These are phyloP conservation scores for Parelbella ahira DNA, from an alignment of 2,888 invertebrate species.

Conservation along the genomic window DNA sequence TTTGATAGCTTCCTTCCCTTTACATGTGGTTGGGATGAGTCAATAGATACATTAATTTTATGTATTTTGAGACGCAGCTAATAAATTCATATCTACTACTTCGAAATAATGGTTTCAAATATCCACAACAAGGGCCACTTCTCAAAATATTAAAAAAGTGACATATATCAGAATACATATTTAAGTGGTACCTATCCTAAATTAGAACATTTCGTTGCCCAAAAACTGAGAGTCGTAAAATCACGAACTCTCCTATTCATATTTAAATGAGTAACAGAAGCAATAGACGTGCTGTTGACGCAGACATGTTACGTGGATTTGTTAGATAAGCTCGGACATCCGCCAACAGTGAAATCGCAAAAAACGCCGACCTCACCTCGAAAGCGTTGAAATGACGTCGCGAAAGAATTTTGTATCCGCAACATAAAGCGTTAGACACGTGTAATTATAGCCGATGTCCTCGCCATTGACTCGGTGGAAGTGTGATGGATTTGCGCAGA, in stretches of 20 bases:
- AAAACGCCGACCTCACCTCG: constrained; percentile 25
- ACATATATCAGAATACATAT: no score
- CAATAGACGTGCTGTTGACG: constrained; percentile 10
- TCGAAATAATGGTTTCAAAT: no score
- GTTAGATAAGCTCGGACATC: constrained; percentile 42
- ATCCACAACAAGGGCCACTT: no score
- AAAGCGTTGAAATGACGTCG: constrained; percentile 45
- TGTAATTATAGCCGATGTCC: constrained; percentile 65
- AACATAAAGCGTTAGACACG: constrained; percentile 51
- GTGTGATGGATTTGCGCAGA: constrained; percentile 68
- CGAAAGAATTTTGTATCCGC: constrained; percentile 40
- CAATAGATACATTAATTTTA: no score
- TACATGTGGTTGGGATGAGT: constrained; percentile 52
- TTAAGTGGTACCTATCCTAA: no score
- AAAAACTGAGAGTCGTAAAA: no score
- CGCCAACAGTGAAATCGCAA: constrained; percentile 43
- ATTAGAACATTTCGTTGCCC: no score
- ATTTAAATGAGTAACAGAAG: no score
- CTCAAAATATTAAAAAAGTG: no score
- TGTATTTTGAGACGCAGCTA: no score
- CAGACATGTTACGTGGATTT: constrained; percentile 20
- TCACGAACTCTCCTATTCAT: no score
- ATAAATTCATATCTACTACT: no score
- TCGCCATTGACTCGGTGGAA: constrained; percentile 77
- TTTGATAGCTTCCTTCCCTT: constrained; percentile 49